Evolutionary conservation across 2,888 invertebrate species (phyloP), one percentile per base, ranked within the genome.

Genomic region (Candidula unifasciata): DNA sequence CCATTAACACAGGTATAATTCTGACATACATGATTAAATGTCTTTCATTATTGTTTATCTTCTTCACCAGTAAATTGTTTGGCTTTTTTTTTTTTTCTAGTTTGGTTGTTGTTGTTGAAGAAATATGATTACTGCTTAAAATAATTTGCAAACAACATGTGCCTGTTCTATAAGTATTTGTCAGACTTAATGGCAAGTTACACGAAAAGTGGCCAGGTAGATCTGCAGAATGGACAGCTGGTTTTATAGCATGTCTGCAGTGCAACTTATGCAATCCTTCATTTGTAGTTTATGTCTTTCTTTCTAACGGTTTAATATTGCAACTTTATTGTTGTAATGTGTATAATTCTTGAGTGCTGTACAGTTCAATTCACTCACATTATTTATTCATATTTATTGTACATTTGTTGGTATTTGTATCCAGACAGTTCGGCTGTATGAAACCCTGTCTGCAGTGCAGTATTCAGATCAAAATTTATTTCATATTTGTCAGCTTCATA

Each of bases 21-120:
- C 33, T 35, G 33, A 33, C 16, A 30, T 2, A 33, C 18, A 69
- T 13, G n/a, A n/a, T 33, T 69, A 35, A 16, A 33, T 69, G 69
- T 69, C 69, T 69, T 69, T 69, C 69, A 69, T 69, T 69, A 69
- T 69, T 69, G 33, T 18, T 33, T 69, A 69, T 33, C 5, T 69
- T 69, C 69, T 69, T 69, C 33, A 13, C 35, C 33, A 35, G 35
- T 35, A 27, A 18, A 10, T 33, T 3, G 18, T 69, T 33, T 35
- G 16, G 33, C 35, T 21, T 69, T 69, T 69, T 69, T 69, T 6
- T 69, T 30, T 69, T 69, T 13, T 35, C 66, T n/a, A n/a, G n/a
- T 5, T 44, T 44, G 44, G 44, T 13, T 44, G 27, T 5, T 66
- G 66, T 27, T 66, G 66, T 5, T 66, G 66, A 8, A 27, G 66